Evolutionary conservation across 2,888 invertebrate species (phyloP).

Genomic region (Amblyteles armatorius): DNA sequence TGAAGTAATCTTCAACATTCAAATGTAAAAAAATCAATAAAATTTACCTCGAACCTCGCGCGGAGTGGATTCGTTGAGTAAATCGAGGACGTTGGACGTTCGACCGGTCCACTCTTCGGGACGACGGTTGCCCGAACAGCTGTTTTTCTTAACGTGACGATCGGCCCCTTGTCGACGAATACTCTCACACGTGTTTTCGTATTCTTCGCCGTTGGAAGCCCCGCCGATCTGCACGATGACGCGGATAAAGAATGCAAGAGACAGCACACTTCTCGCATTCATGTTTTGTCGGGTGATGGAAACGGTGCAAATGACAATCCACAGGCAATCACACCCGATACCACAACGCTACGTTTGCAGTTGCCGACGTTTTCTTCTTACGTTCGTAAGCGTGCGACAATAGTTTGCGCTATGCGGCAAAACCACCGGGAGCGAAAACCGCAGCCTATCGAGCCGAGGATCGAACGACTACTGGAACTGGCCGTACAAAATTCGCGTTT

Average conservation of each 20-base stretch:
- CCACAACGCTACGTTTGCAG: neutral
- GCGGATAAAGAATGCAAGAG: slow-evolving; percentile 9
- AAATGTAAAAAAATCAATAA: neutral
- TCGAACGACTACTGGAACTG: slow-evolving; percentile 52
- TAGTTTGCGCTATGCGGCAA: neutral
- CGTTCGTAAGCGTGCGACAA: neutral
- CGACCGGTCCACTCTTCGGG: neutral
- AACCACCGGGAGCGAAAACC: neutral
- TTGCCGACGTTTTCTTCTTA: neutral
- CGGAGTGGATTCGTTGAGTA: slow-evolving; percentile 16
- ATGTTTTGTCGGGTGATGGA: slow-evolving; percentile 7
- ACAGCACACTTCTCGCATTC: slow-evolving; percentile 17
- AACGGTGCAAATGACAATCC: neutral
- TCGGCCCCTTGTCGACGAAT: neutral
- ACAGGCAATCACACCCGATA: neutral
- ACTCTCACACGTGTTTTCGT: slow-evolving; percentile 1
- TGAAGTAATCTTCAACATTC: too few species aligned
- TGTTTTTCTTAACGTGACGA: neutral
- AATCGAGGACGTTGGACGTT: slow-evolving; percentile 31
- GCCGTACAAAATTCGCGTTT: slow-evolving; percentile 63
- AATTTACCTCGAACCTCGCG: slow-evolving; percentile 42
- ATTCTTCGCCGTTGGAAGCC: neutral
- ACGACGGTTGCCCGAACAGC: slow-evolving; percentile 11
- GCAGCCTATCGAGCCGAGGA: slow-evolving; percentile 1
- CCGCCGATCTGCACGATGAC: slow-evolving; percentile 10